These are phyloP conservation scores for Holotrichia oblita DNA, from an alignment of 1,140 invertebrate genomes.

Conservation along the genomic window DNA sequence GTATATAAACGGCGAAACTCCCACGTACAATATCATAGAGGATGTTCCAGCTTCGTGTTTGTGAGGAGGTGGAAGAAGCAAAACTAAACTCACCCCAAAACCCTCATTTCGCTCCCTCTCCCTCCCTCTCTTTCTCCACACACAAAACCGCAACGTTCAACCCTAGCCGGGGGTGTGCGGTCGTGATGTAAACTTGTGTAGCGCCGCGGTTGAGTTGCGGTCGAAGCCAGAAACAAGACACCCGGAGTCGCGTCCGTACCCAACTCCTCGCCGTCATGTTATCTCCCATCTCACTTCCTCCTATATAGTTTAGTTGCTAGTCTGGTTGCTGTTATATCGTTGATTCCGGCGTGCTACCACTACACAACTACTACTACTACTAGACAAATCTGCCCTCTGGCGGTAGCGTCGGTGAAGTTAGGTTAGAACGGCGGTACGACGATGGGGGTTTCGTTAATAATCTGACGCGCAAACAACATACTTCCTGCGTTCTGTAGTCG, in stretches of 20 bases:
- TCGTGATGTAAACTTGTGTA: slow-evolving; percentile 41
- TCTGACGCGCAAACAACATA: slow-evolving; percentile 49
- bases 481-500: not conserved
- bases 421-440: not conserved
- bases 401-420: slow-evolving; percentile 29
- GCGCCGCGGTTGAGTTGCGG: slow-evolving; percentile 33
- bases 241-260: slow-evolving; percentile 40
- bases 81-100: too few relatives aligned
- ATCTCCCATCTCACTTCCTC: too few relatives aligned
- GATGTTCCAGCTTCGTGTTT: too few relatives aligned
- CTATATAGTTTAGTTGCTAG: too few relatives aligned
- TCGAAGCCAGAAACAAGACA: slow-evolving; percentile 48
- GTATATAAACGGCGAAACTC: too few relatives aligned
- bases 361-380: not conserved
- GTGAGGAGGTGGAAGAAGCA: not conserved
- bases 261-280: slow-evolving; percentile 17
- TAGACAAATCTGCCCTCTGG: slow-evolving; percentile 50
- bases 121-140: not conserved
- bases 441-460: slow-evolving; percentile 51
- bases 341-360: not conserved
- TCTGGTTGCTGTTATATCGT: slow-evolving; percentile 7
- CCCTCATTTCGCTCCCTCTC: too few relatives aligned
- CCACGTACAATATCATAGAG: too few relatives aligned
- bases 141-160: slow-evolving; percentile 33
- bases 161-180: slow-evolving; percentile 31